Base-by-base conservation (phyloP, 2,888 invertebrate genomes). In the Melanargia galathea region DNA sequence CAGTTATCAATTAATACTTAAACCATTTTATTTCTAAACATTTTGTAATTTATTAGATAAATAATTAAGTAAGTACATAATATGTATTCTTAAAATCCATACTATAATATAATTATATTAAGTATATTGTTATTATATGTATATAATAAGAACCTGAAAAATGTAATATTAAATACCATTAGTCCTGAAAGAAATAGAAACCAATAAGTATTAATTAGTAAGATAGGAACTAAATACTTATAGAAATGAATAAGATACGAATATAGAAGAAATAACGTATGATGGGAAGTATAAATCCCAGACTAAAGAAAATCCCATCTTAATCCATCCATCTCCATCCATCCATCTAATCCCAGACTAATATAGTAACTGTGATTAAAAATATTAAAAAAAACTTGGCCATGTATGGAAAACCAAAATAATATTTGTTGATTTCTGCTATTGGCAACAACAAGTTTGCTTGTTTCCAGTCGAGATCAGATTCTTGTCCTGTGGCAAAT, bases 111-210 rank as follows among this genome's bases (percentile, higher is more conserved):
- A 16, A 16, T 16, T n/a, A n/a, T 35, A n/a, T n/a, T 38, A 38
- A 30, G 1, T 30, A 30, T 30, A 7, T 30, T 38, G 6, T 38
- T n/a, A 5, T n/a, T 6, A 1, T 38, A 49, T 33, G 13, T 2
- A 51, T n/a, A n/a, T n/a, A n/a, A n/a, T 51, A 35, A 30, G 45
- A 46, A 63, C 18, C 60, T 63, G 59, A 55, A 59, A 65, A 46
- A n/a, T 55, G 43, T 18, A 51, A 61, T 62, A 62, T 55, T 55
- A 22, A 55, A 40, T n/a, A 22, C 40, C 13, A 45, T 56, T 56
- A 51, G 18, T 46, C 54, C 66, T 66, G 66, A 58, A 66, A 66
- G 48, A 48, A 63, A 66, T 40, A 45, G 56, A 57, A 57, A 57
- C 30, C 45, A 57, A 45, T 45, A n/a, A n/a, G n/a, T n/a, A 30